Base-by-base conservation (phyloP, 1,140 invertebrate species). In the Mesaphorura yosii region DNA sequence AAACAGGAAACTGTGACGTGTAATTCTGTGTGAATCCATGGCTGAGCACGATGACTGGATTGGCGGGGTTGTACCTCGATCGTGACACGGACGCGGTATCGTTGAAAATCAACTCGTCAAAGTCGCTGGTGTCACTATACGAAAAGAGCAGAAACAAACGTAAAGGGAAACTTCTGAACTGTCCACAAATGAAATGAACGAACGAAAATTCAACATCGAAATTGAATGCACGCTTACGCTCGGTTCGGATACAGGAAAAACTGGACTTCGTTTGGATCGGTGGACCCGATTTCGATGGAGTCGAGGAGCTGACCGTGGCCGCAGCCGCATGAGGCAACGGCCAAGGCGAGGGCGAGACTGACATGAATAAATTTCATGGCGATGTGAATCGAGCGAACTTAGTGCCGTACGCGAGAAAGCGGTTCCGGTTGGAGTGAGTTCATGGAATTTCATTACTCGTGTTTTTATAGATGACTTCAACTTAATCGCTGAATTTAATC, bases 21-120 rank as follows among this genome's bases (percentile, higher is more conserved):
- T 34, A 34, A 48, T 7, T 48, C 7, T 29, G 29, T 6, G 20
- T 34, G 29, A 48, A 48, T 34, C 46, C 46, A 37, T 48, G 46
- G 12, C 28, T 34, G 4, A 48, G 4, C 12, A 48, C 4, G 7
- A 31, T 23, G 10, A 48, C 15, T 5, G 5, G n/a, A 10, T 29
- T 34, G 12, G 27, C 5, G 4, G 12, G 5, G 37, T 48, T 34
- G 29, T 10, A 48, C 23, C 46, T 5, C 46, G 46, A 31, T 4
- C 4, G 5, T 34, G 4, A 6, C 17, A 48, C 12, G 12, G 46
- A 48, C 12, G 5, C 4, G 15, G 15, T 4, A 22, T 48, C 29
- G 10, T 6, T 4, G 22, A 7, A 34, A 6, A 34, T 6, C 5
- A 48, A 31, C 37, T 48, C 46, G 15, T 48, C 46, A 12, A 10